phyloP scores from a whole-genome alignment of 64 coral and sea anemone species.

The Catalaphyllia jardinei region DNA sequence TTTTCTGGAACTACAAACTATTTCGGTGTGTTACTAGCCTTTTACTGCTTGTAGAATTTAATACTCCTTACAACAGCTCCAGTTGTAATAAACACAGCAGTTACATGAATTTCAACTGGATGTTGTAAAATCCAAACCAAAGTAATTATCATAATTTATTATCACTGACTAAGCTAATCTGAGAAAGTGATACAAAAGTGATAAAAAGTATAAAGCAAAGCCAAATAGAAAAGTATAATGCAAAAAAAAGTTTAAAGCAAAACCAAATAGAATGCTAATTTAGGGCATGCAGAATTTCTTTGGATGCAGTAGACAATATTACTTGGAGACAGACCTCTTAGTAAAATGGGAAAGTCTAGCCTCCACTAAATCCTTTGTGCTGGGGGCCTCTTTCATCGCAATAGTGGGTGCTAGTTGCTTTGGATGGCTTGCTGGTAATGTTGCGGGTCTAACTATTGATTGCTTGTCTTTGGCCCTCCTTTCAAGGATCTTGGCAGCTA shows the following conservation, averaged over 20 bases:
- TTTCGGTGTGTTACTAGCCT: too few species aligned
- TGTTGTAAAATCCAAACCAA: too few species aligned
- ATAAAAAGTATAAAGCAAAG: not conserved
- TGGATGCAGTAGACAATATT: not conserved
- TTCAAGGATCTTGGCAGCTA: constrained; percentile 50
- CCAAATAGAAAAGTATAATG: not conserved
- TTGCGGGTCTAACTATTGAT: constrained; percentile 6
- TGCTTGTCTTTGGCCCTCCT: constrained; percentile 8
- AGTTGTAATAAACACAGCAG: too few species aligned
- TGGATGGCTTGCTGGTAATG: not conserved
- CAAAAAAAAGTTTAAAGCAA: not conserved
- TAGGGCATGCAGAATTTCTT: not conserved
- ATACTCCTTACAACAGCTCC: too few species aligned
- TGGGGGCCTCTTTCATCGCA: constrained; percentile 33
- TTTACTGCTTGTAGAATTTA: too few species aligned
- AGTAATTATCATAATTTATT: too few species aligned
- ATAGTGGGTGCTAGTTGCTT: constrained; percentile 37
- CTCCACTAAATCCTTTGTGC: constrained; percentile 37
- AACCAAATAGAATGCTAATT: not conserved
- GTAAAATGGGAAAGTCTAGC: constrained; percentile 40
- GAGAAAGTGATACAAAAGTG: too few species aligned
- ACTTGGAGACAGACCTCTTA: constrained; percentile 29
- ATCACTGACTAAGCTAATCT: too few species aligned
- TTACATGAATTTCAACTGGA: too few species aligned
- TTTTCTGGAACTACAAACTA: too few species aligned